Evolutionary conservation across 2,797 vertebrate species (phyloP).

Genomic region (Meda fulgida): DNA sequence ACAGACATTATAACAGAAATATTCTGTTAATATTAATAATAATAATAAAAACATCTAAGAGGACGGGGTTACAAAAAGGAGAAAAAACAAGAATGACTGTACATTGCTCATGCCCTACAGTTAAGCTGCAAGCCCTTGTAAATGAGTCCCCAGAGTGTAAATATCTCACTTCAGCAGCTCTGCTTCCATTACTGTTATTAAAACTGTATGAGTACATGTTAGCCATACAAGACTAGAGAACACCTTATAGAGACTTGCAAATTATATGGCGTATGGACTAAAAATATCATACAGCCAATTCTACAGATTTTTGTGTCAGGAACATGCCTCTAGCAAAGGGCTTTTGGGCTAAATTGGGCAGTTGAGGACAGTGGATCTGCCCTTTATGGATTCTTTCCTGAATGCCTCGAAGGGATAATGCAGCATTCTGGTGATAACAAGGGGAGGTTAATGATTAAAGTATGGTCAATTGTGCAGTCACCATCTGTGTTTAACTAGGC

Average conservation of each 20-base stretch:
- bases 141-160: constrained; percentile 25
- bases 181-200: constrained; percentile 9
- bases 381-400: neutral
- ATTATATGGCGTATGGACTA: neutral
- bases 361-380: constrained; percentile 22
- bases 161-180: neutral
- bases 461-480: constrained; percentile 47
- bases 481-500: constrained; percentile 66
- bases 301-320: neutral
- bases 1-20: neutral
- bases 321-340: neutral
- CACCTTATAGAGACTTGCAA: neutral
- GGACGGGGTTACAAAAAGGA: neutral
- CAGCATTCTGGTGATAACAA: constrained; percentile 22
- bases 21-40: neutral
- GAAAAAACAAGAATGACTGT: too few species aligned
- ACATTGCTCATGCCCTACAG: neutral
- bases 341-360: constrained; percentile 5
- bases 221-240: neutral
- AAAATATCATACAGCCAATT: neutral
- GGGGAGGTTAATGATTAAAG: constrained; percentile 50
- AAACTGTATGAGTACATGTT: neutral
- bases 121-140: constrained; percentile 19
- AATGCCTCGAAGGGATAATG: neutral
- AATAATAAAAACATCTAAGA: neutral